Conservation (phyloP, 2,888 invertebrate genomes). For the Apoda limacodes region DNA sequence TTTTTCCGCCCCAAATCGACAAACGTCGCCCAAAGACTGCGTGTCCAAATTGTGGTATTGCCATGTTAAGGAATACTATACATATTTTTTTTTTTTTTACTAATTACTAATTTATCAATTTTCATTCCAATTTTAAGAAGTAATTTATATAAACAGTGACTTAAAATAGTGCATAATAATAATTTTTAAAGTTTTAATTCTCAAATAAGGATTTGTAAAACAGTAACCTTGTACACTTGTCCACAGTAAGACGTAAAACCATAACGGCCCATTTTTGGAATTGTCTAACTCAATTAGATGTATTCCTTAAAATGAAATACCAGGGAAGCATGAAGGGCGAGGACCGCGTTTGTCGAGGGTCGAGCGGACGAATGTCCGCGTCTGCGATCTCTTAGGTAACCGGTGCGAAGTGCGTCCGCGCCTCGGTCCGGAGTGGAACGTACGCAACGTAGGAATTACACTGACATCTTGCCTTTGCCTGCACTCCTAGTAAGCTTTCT, state of each 20-base stretch:
- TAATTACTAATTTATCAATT: too few species aligned
- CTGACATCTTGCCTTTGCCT: conserved; percentile 19
- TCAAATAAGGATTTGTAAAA: too few species aligned
- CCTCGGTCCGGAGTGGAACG: conserved; percentile 31
- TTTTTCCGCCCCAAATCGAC: conserved; percentile 44
- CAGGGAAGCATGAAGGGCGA: conserved; percentile 20
- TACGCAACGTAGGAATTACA: conserved; percentile 24
- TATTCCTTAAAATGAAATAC: conserved; percentile 3
- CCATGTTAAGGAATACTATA: too few species aligned
- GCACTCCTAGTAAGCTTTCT: conserved; percentile 8
- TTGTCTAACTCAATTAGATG: conserved; percentile 1
- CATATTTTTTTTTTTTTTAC: too few species aligned
- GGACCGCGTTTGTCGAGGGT: conserved; percentile 43
- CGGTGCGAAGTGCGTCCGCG: conserved; percentile 36
- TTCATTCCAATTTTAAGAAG: too few species aligned
- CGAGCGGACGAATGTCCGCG: conserved; percentile 47
- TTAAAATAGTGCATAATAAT: too few species aligned
- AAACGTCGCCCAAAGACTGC: conserved; percentile 34
- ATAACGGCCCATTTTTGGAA: too few species aligned
- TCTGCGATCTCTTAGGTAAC: conserved; percentile 64
- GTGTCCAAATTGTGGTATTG: too few species aligned
- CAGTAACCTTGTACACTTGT: too few species aligned
- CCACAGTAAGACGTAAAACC: too few species aligned
- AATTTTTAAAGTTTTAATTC: too few species aligned
- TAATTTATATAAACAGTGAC: too few species aligned